A percentile compares a stretch with the other conserved stretches of the same genome.
Evolutionary conservation across 2,888 invertebrate genomes (phyloP).

Genomic region (Criorhina ranunculi): DNA sequence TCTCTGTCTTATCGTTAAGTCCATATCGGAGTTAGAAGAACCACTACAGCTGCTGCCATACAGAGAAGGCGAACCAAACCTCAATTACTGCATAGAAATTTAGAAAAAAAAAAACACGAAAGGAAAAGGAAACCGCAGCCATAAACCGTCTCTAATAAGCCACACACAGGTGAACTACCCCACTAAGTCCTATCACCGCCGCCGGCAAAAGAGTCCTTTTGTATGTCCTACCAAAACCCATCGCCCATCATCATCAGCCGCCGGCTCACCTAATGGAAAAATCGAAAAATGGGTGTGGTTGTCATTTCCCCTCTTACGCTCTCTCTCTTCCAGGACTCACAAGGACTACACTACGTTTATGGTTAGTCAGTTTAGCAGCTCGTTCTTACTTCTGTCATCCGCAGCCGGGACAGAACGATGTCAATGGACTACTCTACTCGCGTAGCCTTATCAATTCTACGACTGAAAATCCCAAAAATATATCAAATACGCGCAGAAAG

Average conservation of each 20-base stretch:
- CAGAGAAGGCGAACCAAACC: conserved; percentile 12
- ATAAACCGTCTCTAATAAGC: conserved; percentile 58
- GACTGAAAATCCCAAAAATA: conserved; percentile 7
- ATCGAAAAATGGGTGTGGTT: conserved; percentile 73
- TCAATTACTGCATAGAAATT: conserved; percentile 41
- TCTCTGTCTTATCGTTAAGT: conserved; percentile 64
- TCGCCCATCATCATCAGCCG: conserved; percentile 25
- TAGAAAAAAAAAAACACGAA: neutral
- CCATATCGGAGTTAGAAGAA: conserved; percentile 37
- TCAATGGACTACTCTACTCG: conserved; percentile 44
- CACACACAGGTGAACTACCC: conserved; percentile 60
- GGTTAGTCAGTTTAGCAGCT: conserved; percentile 30
- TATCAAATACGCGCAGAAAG: conserved; percentile 54
- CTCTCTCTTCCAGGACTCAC: conserved; percentile 10
- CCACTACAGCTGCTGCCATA: conserved; percentile 13
- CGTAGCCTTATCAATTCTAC: conserved; percentile 35
- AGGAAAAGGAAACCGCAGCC: conserved; percentile 54
- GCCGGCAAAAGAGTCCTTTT: neutral
- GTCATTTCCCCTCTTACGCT: conserved; percentile 18
- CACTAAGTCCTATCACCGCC: neutral
- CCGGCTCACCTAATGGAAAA: conserved; percentile 65
- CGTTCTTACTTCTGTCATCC: conserved; percentile 34
- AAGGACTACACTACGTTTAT: conserved; percentile 30
- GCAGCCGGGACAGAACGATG: conserved; percentile 24
- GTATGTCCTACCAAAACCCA: conserved; percentile 7